Evolutionary conservation across 2,797 vertebrate genomes (phyloP).

Genomic region (Molossus alvarezi): DNA sequence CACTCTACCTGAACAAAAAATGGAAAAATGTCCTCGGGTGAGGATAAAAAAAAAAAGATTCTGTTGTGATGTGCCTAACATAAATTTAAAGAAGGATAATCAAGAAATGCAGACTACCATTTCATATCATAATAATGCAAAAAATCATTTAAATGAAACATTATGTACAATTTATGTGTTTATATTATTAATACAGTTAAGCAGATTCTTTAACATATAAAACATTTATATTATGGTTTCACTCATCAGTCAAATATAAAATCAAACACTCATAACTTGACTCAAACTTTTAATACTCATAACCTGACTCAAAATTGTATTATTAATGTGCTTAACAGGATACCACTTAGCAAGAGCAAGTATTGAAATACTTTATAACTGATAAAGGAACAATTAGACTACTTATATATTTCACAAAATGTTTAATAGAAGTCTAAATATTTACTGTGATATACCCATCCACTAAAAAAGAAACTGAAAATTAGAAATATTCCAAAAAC

Average conservation of each 20-base stretch:
- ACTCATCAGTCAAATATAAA: conserved; percentile 33
- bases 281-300: no score
- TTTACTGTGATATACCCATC: neutral
- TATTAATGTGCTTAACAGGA: neutral
- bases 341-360: neutral
- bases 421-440: neutral
- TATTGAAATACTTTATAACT: neutral
- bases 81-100: neutral
- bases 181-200: neutral
- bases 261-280: neutral
- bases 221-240: neutral
- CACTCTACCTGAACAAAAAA: no score
- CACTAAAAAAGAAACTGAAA: neutral
- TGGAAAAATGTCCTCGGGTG: no score
- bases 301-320: neutral
- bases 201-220: conserved; percentile 7
- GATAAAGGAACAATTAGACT: neutral
- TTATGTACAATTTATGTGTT: neutral
- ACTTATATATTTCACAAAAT: neutral
- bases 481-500: neutral
- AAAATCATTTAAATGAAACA: neutral
- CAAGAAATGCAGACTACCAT: neutral
- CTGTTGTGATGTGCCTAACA: neutral
- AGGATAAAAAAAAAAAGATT: no score
- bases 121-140: neutral